A percentile compares a stretch with the other conserved stretches of the same genome.
phyloP scores from a whole-genome alignment of 2,113 vertebrate genomes.

The Salvelinus namaycush region DNA sequence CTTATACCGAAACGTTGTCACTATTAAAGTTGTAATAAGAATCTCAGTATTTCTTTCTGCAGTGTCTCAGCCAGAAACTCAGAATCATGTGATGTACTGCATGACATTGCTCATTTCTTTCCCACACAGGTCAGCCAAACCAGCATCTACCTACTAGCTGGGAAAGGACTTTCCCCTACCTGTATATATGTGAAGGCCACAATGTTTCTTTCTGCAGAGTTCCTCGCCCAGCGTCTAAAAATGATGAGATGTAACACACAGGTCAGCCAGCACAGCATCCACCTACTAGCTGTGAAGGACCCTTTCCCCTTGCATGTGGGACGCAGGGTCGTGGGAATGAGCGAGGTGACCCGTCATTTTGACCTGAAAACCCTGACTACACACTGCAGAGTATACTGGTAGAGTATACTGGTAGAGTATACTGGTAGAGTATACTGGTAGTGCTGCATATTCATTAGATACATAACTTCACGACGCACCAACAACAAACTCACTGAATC shows the following conservation, averaged over 20 bases:
- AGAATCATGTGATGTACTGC: too few species aligned
- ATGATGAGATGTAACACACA: background rate
- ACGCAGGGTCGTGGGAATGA: constrained; percentile 11
- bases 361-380: background rate
- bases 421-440: background rate
- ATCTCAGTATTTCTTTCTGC: too few species aligned
- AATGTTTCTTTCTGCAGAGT: too few species aligned
- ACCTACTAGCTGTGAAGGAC: background rate
- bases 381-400: background rate
- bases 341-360: background rate
- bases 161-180: too few species aligned
- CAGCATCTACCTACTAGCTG: too few species aligned
- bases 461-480: constrained; percentile 10
- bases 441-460: background rate
- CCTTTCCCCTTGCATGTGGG: background rate
- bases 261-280: background rate
- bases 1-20: background rate
- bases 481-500: background rate
- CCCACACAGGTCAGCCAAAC: too few species aligned
- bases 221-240: too few species aligned
- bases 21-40: too few species aligned
- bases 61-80: too few species aligned
- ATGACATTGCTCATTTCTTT: too few species aligned
- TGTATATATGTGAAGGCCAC: too few species aligned
- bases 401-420: too few species aligned